Evolutionary conservation across 2,797 vertebrate genomes (phyloP).

Genomic region (Thalassophryne amazonica): DNA sequence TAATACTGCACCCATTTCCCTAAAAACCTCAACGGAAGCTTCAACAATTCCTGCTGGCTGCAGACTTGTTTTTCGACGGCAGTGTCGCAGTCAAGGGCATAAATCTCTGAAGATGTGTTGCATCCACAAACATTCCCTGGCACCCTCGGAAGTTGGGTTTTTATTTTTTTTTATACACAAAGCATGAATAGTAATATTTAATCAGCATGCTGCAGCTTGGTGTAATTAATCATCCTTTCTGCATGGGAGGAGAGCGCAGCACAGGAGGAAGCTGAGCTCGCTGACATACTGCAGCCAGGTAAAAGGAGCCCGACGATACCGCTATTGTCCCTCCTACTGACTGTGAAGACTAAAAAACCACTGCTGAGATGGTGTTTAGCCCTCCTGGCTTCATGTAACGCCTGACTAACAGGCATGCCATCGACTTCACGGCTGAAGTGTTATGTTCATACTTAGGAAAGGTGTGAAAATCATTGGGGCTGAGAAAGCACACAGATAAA

Average conservation of each 20-base stretch:
- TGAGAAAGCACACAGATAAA: background rate
- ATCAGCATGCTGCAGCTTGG: constrained; percentile 61
- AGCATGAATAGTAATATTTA: constrained; percentile 70
- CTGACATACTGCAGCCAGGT: constrained; percentile 61
- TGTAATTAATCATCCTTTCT: constrained; percentile 76
- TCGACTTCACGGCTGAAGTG: constrained; percentile 36
- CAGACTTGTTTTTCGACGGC: constrained; percentile 27
- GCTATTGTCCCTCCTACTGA: constrained; percentile 58
- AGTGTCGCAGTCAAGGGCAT: constrained; percentile 38
- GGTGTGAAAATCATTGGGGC: constrained; percentile 29
- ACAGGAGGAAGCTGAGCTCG: constrained; percentile 36
- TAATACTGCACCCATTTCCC: constrained; percentile 28
- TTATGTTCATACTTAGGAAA: constrained; percentile 46
- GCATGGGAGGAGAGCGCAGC: constrained; percentile 52
- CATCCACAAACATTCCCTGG: constrained; percentile 46
- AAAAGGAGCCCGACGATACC: constrained; percentile 58
- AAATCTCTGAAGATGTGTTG: constrained; percentile 53
- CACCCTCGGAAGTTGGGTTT: constrained; percentile 33
- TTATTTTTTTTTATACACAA: constrained; percentile 26
- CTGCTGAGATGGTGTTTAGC: constrained; percentile 53
- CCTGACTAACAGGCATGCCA: constrained; percentile 51
- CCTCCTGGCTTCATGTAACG: constrained; percentile 36
- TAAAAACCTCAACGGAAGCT: constrained; percentile 27
- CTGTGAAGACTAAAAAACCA: constrained; percentile 43
- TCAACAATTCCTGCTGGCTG: constrained; percentile 30